Base-by-base conservation (phyloP, 2,888 invertebrate species). In the Limnephilus rhombicus region DNA sequence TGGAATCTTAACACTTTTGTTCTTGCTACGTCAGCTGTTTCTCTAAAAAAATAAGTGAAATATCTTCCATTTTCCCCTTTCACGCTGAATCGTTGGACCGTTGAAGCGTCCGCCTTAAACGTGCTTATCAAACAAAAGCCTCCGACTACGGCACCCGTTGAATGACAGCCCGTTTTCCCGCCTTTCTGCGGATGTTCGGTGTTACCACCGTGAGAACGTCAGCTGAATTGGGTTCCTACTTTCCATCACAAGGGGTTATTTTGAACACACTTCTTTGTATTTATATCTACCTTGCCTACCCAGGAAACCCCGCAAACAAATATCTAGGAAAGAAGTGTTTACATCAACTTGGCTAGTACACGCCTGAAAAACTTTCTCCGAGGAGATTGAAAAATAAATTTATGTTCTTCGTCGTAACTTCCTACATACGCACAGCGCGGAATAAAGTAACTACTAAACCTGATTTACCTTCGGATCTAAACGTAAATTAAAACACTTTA, bases 341-440 rank as follows among this genome's bases (percentile, higher is more conserved):
- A 85, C 45, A 41, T 15, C 34, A 37, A 85, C 34, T 85, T 41
- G 29, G 24, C 37, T 18, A 85, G 85, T 24, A 85, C 85, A 29
- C 29, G 24, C 12, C 37, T 85, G 85, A 85, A 85, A 85, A 85
- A 34, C 41, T 41, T 41, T 37, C 24, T 45, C 11, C 18, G 4
- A 82, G n/a, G 45, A 85, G 85, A 85, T 85, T 85, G 85, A 85
- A 85, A 85, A 85, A 85, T 85, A 85, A 85, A 85, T 85, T 85
- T 85, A 85, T 85, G 85, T 45, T 29, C 85, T 24, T 85, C 45
- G 37, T n/a, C 12, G 41, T 34, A 85, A 85, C 24, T 85, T 68
- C 68, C 68, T 24, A 68, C 68, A n/a, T 68, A 82, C 34, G 29
- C 34, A 82, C 31, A 29, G 82, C 12, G 15, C 4, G 12, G 34